phyloP scores from a whole-genome alignment of 2,888 invertebrate species.

The Amorpha juglandis region DNA sequence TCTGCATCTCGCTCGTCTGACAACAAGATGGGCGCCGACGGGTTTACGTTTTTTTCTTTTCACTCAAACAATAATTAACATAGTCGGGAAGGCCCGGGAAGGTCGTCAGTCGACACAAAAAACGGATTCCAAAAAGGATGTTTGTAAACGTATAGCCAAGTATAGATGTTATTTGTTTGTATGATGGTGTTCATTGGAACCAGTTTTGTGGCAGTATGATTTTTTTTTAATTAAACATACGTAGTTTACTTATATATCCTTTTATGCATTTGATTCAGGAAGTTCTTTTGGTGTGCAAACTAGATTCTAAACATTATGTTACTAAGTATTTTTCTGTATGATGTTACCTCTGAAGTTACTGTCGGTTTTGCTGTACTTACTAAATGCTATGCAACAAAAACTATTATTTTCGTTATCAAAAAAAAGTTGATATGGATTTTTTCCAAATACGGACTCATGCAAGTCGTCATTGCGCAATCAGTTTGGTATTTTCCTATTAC shows the following conservation, averaged over 20 bases:
- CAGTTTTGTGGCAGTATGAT: conserved; percentile 36
- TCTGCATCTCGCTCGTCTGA: conserved; percentile 25
- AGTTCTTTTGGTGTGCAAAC: background rate
- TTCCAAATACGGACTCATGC: background rate
- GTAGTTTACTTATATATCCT: conserved; percentile 2
- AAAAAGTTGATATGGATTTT: background rate
- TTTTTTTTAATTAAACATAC: conserved; percentile 33
- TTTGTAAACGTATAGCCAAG: conserved; percentile 39
- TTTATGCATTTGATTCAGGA: background rate
- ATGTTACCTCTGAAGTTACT: too few relatives aligned
- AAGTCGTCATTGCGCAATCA: background rate
- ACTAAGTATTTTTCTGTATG: too few relatives aligned
- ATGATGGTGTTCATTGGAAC: conserved; percentile 43
- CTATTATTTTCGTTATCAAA: background rate
- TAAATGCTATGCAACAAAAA: too few relatives aligned
- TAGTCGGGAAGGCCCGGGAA: conserved; percentile 45
- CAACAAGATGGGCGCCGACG: conserved; percentile 29
- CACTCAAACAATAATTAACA: conserved; percentile 37
- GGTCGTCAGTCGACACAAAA: conserved; percentile 38
- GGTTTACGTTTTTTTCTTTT: conserved; percentile 32
- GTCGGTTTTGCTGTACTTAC: too few relatives aligned
- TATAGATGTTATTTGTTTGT: too few relatives aligned
- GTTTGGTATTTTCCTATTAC: too few relatives aligned
- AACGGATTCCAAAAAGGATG: conserved; percentile 39
- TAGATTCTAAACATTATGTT: background rate